Conservation (phyloP, 2,797 vertebrate genomes). For the Dryobates pubescens region DNA sequence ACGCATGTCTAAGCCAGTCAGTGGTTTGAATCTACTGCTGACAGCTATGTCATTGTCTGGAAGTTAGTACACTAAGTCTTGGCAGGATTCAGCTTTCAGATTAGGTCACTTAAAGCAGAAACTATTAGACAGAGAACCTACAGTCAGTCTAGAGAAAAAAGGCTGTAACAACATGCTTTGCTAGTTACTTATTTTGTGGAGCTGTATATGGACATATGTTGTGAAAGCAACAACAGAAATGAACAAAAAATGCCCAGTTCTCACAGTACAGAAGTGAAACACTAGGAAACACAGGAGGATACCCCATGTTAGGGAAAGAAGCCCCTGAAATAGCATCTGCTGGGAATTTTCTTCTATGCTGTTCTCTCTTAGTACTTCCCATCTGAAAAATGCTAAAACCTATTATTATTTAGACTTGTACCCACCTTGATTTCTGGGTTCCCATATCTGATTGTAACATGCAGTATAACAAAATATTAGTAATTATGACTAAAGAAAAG, state of each 20-base stretch:
- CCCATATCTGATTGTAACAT: neutral
- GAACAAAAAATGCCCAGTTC: neutral
- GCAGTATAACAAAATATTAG: neutral
- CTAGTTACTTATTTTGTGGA: neutral
- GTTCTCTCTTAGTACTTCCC: neutral
- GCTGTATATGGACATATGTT: rapidly evolving
- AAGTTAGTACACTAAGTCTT: neutral
- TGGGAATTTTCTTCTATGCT: neutral
- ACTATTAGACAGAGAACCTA: neutral
- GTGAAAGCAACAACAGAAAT: neutral
- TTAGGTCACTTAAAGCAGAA: neutral
- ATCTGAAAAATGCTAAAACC: neutral
- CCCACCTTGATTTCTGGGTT: neutral
- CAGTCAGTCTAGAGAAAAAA: neutral
- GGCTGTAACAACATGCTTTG: neutral
- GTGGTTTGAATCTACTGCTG: neutral
- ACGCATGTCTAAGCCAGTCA: neutral
- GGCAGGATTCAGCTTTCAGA: neutral
- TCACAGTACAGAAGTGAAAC: neutral
- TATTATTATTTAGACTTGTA: neutral
- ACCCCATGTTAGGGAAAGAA: neutral
- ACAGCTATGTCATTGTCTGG: neutral
- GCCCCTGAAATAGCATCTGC: neutral
- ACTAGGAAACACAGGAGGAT: neutral
- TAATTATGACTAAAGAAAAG: neutral